Base-by-base conservation (phyloP, 2,797 vertebrate species). In the Ibycter americanus region DNA sequence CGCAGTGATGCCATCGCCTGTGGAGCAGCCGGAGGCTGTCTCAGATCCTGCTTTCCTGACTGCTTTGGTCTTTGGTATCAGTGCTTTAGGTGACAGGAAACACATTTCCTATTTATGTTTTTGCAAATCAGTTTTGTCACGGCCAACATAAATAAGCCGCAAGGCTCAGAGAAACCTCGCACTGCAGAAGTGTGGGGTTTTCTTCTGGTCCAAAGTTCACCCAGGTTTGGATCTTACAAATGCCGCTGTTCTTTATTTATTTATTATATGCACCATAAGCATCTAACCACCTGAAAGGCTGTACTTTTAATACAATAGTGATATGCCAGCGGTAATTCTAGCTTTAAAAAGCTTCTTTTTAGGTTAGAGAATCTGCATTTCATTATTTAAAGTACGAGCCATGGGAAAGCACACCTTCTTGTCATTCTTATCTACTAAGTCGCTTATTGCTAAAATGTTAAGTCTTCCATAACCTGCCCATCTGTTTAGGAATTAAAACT, bases 121-220 rank as follows among this genome's bases (percentile, higher is more conserved):
- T 46, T 42, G 52, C 40, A 51, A 90, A 56, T 49, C 11, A 5
- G 21, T 70, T 80, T 46, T 34, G 17, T 32, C 11, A 0, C 0
- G 0, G 47, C 79, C 76, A 86, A 16, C 8, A 11, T 47, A 78
- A 95, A 85, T 6, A 58, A 31, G 5, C 6, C 2, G 15, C 13
- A 72, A 71, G 67, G 63, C 68, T 71, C 73, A 13, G 62, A 55
- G 91, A 29, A 62, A 32, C 27, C 19, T 40, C 34, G 13, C 18
- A 2, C 52, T 66, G 61, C 66, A 44, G 55, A 71, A 62, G 25
- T 3, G 1, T 36, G 66, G 55, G 55, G 29, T 14, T 91, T 90
- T 92, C 34, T 52, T 52, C 68, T 65, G 61, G 82, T 92, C 87
- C 74, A 73, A 84, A 92, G 87, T 74, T 85, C 95, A 84, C 36